Conservation (phyloP, 2,888 invertebrate species). For the Antheraea assamensis region DNA sequence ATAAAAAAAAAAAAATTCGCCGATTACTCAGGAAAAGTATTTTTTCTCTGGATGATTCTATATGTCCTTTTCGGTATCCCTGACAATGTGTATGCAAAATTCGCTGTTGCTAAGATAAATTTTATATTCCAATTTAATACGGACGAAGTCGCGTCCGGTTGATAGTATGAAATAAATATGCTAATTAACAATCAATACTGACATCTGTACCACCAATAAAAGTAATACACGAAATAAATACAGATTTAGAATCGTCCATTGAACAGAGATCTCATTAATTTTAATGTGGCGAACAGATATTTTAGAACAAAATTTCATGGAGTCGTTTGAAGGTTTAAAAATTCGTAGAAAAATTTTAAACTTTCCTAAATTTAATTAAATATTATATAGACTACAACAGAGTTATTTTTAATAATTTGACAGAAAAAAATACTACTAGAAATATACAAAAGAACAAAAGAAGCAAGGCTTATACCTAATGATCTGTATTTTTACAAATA, state of each 20-base stretch:
- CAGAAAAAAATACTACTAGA: not conserved
- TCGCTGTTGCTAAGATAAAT: no score
- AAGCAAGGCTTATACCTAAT: no score
- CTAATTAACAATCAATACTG: conserved; percentile 13
- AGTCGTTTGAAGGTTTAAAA: conserved; percentile 35
- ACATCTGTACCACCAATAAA: conserved; percentile 32
- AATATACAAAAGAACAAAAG: not conserved
- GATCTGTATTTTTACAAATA: no score
- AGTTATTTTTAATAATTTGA: no score
- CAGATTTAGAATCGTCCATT: conserved; percentile 58
- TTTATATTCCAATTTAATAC: not conserved
- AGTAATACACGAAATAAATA: conserved; percentile 48
- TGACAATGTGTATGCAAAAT: no score
- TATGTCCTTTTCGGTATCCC: no score
- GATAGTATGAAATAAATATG: not conserved
- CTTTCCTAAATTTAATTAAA: not conserved
- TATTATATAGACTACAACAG: not conserved
- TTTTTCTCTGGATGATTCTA: no score
- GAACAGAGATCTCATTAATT: conserved; percentile 57
- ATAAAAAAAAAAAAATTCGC: no score
- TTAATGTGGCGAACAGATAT: conserved; percentile 52
- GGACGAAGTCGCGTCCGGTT: not conserved
- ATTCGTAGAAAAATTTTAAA: conserved; percentile 18
- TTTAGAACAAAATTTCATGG: conserved; percentile 40
- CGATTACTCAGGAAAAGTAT: no score